phyloP scores from a whole-genome alignment of 2,113 vertebrate genomes.

The Anthoscopus minutus region DNA sequence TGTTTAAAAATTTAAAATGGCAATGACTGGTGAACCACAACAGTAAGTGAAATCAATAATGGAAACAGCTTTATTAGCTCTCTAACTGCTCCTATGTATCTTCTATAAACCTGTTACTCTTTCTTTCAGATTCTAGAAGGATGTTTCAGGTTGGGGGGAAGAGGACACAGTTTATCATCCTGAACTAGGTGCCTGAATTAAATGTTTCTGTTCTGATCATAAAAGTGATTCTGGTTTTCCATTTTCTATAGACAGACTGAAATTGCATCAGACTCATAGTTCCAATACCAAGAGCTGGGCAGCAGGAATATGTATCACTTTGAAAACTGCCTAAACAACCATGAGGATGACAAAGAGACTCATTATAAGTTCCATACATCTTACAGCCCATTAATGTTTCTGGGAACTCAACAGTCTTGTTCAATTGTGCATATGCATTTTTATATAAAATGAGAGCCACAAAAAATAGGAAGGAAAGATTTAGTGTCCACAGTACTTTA shows the following conservation, averaged over 20 bases:
- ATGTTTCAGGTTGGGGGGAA: accelerated
- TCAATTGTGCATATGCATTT: not conserved
- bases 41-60: not conserved
- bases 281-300: not conserved
- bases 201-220: not conserved
- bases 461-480: not conserved
- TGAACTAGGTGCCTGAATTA: not conserved
- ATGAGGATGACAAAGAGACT: not conserved
- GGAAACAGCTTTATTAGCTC: not conserved
- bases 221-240: not conserved
- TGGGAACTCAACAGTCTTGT: not conserved
- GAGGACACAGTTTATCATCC: not conserved
- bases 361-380: not conserved
- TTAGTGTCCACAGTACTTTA: not conserved
- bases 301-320: not conserved
- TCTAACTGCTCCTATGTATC: not conserved
- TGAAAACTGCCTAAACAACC: not conserved
- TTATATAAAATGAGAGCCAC: not conserved
- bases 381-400: not conserved
- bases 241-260: not conserved
- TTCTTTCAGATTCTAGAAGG: not conserved
- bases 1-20: not conserved
- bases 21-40: not conserved
- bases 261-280: not conserved
- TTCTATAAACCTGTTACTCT: not conserved